Base-by-base conservation (phyloP, 2,888 invertebrate genomes). In the Orthonevra nobilis region DNA sequence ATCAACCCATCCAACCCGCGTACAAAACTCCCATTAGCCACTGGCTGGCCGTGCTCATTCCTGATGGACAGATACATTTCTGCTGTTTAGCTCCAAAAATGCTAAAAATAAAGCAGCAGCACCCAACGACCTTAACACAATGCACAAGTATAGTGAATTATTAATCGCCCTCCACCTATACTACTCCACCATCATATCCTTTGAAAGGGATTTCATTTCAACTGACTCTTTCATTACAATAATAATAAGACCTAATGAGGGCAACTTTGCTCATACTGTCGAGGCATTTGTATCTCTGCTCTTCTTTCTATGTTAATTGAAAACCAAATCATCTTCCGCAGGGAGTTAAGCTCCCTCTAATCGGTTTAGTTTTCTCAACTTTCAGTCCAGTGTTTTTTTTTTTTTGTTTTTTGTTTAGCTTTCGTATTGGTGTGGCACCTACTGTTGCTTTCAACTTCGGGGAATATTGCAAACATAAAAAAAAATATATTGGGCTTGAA, bases 301-400 rank as follows among this genome's bases (percentile, higher is more conserved):
- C 9, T n/a, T n/a, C 32, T 7, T 40, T 61, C 60, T 56, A 69
- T 56, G 56, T 70, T 75, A 70, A 75, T 75, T 75, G 75, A 70
- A 75, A 63, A 70, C 63, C 63, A 63, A 75, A 63, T 75, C 75
- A 63, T 56, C 54, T 75, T 34, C 40, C 56, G 34, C 15, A 70
- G 42, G 63, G 50, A 63, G 63, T 44, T 63, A 48, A 63, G 56
- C 34, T 63, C 40, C 17, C 28, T 42, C 46, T 75, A 75, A 75
- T 75, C 70, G 75, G 70, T 75, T 75, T 70, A 75, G 75, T 63
- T 75, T 56, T 63, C 56, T 28, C 28, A 30, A 56, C 54, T 48
- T 60, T 54, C 26, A 74, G 30, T 69, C 34, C 32, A 46, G 9
- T 44, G 42, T 42, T 46, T 14, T 6, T 68, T 40, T 34, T 38